Base-by-base conservation (phyloP, 2,888 invertebrate genomes). In the Hartigia nigra region DNA sequence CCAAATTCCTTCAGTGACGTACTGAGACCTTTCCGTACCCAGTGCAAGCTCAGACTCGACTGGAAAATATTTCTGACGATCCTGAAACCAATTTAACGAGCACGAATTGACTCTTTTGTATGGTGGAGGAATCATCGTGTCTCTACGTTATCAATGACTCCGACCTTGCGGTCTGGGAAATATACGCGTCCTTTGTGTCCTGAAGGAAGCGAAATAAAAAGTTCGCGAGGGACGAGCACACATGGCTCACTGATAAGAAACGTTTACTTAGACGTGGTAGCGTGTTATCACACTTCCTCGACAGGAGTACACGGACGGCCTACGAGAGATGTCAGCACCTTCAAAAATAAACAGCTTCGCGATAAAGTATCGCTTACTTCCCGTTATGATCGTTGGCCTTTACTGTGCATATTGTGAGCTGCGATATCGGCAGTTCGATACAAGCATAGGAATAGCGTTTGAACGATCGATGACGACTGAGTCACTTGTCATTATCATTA, bases 331-430 rank as follows among this genome's bases (percentile, higher is more conserved):
- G 23, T 78, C 81, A 72, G 75, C 84, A 85, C 85, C 84, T 84
- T 86, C 79, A 83, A 83, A 85, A 85, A 86, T 85, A 84, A 86
- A 84, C 77, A 72, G 31, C 32, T 72, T 23, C 12, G 72, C 72
- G 85, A 85, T 85, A 86, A 86, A 85, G 80, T 82, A 86, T 85
- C 85, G 86, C 14, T 85, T 78, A 86, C 86, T 86, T 85, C 85
- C 85, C 81, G 85, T 36, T 23, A 9, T 55, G 14, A 9, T 55
- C 55, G 5, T 23, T 9, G 0, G 23, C 9, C 55, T 55, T 55
- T 23, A 23, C 1, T 55, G 55, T 14, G 37, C 37, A 4, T 4
- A 37, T 37, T 37, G 12, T 39, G 4, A 14, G 4, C 4, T 14
- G 5, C 5, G 12, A 39, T 39, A 37, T 0, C 0, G 37, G 0